Conservation (phyloP, 2,888 invertebrate genomes). For the Drosophila niveifrons region DNA sequence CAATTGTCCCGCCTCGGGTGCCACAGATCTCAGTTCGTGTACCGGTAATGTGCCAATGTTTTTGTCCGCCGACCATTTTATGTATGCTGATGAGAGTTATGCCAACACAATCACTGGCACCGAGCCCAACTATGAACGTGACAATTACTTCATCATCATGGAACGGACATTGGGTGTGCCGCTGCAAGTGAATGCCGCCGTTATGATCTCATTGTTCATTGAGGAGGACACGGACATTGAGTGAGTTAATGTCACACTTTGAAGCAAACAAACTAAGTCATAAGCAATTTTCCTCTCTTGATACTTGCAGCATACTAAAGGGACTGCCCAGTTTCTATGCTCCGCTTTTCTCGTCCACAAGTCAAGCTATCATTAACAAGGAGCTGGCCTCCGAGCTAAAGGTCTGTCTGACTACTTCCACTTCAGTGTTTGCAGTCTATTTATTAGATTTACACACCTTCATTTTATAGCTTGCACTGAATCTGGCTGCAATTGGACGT, state of each 20-base stretch:
- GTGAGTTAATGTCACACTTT: slow-evolving; percentile 85
- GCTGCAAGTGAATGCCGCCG: slow-evolving; percentile 89
- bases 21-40: slow-evolving; percentile 90
- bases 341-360: slow-evolving; percentile 76
- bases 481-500: slow-evolving; percentile 72
- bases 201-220: slow-evolving; percentile 91
- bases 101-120: slow-evolving; percentile 88
- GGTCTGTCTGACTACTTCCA: slow-evolving; percentile 39
- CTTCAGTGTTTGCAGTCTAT: not conserved
- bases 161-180: slow-evolving; percentile 93
- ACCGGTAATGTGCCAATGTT: slow-evolving; percentile 92
- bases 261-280: not conserved
- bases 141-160: slow-evolving; percentile 89
- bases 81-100: slow-evolving; percentile 90
- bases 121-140: slow-evolving; percentile 87
- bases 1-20: slow-evolving; percentile 87
- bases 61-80: slow-evolving; percentile 93
- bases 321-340: slow-evolving; percentile 75
- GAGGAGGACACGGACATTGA: slow-evolving; percentile 86
- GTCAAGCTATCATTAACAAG: slow-evolving; percentile 62
- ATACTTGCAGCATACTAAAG: slow-evolving; percentile 65
- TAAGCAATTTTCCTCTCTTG: not conserved
- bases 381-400: slow-evolving; percentile 72
- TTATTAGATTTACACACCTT: not conserved
- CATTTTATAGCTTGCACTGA: slow-evolving; percentile 69